A percentile compares a stretch with the other conserved stretches of the same genome.
Conservation (phyloP, 2,888 invertebrate species). For the Spilosoma lubricipeda region DNA sequence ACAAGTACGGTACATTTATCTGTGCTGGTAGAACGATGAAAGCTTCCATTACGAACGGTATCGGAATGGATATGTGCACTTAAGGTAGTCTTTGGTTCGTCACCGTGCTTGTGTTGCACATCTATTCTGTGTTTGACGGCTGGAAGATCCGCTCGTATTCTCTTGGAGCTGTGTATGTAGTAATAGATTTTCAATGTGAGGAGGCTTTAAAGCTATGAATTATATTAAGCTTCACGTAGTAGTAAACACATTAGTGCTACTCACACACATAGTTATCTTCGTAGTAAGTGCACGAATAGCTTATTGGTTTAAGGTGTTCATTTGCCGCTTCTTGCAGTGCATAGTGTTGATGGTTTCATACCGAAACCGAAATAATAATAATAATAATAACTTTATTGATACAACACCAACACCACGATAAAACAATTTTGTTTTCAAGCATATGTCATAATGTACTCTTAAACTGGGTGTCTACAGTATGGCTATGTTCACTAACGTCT, state of each 20-base stretch:
- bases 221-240: conserved; percentile 22
- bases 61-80: conserved; percentile 80
- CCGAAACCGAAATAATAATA: too few relatives aligned
- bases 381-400: too few relatives aligned
- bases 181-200: conserved; percentile 36
- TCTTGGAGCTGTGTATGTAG: conserved; percentile 29
- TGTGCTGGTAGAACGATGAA: conserved; percentile 72
- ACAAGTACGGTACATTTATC: conserved; percentile 77
- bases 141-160: conserved; percentile 24
- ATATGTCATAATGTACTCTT: too few relatives aligned
- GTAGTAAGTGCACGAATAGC: too few relatives aligned
- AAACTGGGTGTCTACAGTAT: too few relatives aligned
- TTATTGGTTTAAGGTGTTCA: too few relatives aligned
- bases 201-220: conserved; percentile 30
- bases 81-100: conserved; percentile 66
- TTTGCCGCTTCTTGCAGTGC: too few relatives aligned
- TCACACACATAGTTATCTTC: not conserved
- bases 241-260: conserved; percentile 24
- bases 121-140: conserved; percentile 62
- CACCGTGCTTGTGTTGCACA: conserved; percentile 50
- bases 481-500: too few relatives aligned
- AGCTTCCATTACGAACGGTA: conserved; percentile 74
- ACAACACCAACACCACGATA: too few relatives aligned
- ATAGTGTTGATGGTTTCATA: too few relatives aligned
- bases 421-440: too few relatives aligned